Evolutionary conservation across 2,888 invertebrate genomes (phyloP), one percentile per base, ranked within the genome.

Genomic region (Operophtera brumata): DNA sequence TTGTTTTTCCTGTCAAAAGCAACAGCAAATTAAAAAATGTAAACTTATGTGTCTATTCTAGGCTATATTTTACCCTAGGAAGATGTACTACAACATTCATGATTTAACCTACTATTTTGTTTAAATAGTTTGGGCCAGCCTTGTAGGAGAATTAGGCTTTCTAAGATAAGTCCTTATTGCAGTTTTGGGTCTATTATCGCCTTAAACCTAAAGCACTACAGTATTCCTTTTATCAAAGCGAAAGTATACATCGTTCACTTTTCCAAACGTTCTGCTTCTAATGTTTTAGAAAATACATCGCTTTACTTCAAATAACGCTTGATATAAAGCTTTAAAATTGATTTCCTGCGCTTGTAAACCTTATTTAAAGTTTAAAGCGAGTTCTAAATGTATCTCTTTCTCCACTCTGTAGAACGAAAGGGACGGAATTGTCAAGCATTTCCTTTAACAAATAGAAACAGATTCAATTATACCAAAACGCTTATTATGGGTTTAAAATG

Each of bases 211-310:
- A n/a, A n/a, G n/a, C n/a, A n/a, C n/a, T 39, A 20, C 32, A 32
- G 46, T 50, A 56, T 50, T 47, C 39, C 37, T 51, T 59, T 51
- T 51, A 57, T 61, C 53, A 55, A 39, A 34, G 39, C 2, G 36
- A 57, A 52, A 53, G 47, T 53, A 63, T 62, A 63, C 57, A 62
- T 61, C 62, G 59, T 61, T 64, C 61, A 51, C 64, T 56, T 53
- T 55, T 53, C 53, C 44, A 44, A 57, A 60, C 55, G 63, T 56
- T 49, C 57, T 55, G 54, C 53, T 58, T 55, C 66, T 66, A 70
- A 66, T 63, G 67, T 62, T 57, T 57, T 52, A 56, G 50, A 59
- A 62, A 69, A 70, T 71, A 66, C 68, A 71, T 69, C 44, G 56
- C 64, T 57, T 50, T 46, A 46, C 57, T 56, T 54, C 56, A n/a